Conservation (phyloP, 23 tunicate species). For the Trididemnum clinides region DNA sequence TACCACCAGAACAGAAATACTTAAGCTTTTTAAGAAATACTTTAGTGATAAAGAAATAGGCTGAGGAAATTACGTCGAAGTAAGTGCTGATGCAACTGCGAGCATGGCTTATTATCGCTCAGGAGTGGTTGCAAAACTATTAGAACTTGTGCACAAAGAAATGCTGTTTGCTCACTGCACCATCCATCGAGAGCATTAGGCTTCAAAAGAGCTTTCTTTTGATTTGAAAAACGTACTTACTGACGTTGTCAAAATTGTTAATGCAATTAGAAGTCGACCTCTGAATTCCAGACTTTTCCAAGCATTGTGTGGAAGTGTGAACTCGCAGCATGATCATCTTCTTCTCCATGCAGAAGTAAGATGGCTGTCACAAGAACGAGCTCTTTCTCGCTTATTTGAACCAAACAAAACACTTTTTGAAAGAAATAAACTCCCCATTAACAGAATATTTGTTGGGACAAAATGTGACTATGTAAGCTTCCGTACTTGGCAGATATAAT, state of each 20-base stretch:
- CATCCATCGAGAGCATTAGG: conserved; percentile 1
- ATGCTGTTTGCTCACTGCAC: too few species aligned
- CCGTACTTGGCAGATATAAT: too few species aligned
- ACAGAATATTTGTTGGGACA: background rate
- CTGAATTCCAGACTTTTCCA: too few species aligned
- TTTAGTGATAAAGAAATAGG: background rate
- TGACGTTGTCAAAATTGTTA: too few species aligned
- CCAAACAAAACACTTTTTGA: too few species aligned
- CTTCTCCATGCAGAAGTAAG: too few species aligned
- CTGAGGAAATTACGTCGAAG: conserved; percentile 7
- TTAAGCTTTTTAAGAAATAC: background rate
- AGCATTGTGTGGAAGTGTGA: too few species aligned
- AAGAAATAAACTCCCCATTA: too few species aligned
- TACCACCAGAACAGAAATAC: background rate
- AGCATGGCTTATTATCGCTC: background rate
- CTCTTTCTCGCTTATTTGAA: too few species aligned
- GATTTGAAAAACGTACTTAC: too few species aligned
- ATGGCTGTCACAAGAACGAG: background rate
- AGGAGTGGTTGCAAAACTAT: background rate
- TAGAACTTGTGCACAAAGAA: background rate
- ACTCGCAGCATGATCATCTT: too few species aligned
- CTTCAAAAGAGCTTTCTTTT: background rate
- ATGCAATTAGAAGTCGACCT: too few species aligned
- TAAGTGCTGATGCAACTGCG: conserved; percentile 1
- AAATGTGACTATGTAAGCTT: conserved; percentile 1